Evolutionary conservation across 2,113 vertebrate genomes (phyloP).

Genomic region (Vimba vimba): DNA sequence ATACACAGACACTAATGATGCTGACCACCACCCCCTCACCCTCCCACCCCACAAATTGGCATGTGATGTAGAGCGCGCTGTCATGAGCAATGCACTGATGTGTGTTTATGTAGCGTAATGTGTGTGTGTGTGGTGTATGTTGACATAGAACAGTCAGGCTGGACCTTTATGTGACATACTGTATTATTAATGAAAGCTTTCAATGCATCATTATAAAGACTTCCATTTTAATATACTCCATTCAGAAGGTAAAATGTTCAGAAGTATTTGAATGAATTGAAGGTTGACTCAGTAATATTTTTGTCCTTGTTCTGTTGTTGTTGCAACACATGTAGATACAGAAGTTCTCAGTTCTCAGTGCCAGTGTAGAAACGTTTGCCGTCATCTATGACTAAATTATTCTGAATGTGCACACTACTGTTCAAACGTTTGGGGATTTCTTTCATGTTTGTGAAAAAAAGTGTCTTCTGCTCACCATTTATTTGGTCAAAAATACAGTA

Average conservation of each 20-base stretch:
- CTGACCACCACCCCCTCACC: neutral
- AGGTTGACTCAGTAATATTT: neutral
- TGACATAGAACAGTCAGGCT: neutral
- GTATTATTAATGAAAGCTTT: neutral
- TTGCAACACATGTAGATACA: too few relatives aligned
- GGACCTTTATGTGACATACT: neutral
- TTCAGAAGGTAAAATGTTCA: neutral
- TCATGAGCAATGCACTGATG: neutral
- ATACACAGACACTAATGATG: neutral
- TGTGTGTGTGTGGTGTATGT: neutral
- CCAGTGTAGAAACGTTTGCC: neutral
- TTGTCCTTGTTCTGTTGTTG: neutral
- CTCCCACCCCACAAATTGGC: neutral
- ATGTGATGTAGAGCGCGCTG: neutral
- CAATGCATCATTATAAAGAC: neutral
- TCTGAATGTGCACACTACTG: neutral
- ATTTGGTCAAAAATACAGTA: neutral
- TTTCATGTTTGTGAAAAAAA: neutral
- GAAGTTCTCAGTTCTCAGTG: neutral
- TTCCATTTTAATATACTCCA: neutral
- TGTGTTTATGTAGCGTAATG: conserved; percentile 6
- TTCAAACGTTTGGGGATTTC: neutral
- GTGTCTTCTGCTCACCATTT: neutral
- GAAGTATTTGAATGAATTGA: neutral
- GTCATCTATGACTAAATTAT: neutral